A percentile compares a stretch with the other conserved stretches of the same genome.
Conservation (phyloP, 1,140 invertebrate species). For the Dreissena rostriformis region DNA sequence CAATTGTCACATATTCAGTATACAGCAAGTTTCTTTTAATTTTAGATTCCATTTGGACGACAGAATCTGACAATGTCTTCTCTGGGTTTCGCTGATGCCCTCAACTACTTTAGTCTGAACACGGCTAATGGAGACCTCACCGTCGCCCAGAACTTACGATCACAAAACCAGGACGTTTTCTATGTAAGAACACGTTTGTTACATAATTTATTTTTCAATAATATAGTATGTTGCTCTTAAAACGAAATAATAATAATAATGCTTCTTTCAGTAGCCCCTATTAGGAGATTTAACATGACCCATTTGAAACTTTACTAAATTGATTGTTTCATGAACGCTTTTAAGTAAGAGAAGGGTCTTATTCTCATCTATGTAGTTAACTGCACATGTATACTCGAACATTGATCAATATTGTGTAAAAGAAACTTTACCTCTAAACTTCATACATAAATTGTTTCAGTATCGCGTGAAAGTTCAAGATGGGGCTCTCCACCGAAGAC, state of each 20-base stretch:
- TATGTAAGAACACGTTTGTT: conserved; percentile 21
- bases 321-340: too few species aligned
- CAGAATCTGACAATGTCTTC: conserved; percentile 11
- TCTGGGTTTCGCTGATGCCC: conserved; percentile 56
- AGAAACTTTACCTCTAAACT: too few species aligned
- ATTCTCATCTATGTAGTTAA: too few species aligned
- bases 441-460: conserved; percentile 11
- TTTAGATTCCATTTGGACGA: conserved; percentile 29
- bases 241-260: too few species aligned
- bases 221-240: too few species aligned
- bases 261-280: too few species aligned
- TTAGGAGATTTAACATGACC: too few species aligned
- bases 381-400: too few species aligned
- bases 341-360: too few species aligned
- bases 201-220: too few species aligned
- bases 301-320: too few species aligned
- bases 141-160: background rate
- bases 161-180: conserved; percentile 1
- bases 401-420: too few species aligned
- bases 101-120: conserved; percentile 62
- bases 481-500: conserved; percentile 43
- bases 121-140: background rate
- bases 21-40: background rate
- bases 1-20: background rate
- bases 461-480: conserved; percentile 43